Conservation (phyloP, 2,113 vertebrate genomes). For the Triplophysa tibetana region DNA sequence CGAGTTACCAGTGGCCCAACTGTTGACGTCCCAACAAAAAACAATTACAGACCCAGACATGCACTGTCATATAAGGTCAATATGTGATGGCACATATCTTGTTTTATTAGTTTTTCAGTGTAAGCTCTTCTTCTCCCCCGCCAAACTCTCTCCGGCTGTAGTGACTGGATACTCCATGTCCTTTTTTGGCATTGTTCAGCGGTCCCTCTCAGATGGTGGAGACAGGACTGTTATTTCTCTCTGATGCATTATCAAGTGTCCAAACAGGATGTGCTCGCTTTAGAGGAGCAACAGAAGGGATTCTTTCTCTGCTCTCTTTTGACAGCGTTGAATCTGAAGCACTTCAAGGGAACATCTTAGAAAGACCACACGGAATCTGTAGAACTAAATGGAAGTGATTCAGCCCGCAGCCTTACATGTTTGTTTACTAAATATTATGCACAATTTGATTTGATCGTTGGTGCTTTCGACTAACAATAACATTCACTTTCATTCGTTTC, state of each 20-base stretch:
- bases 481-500: too few species aligned
- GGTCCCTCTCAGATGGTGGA: not conserved
- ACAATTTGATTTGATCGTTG: too few species aligned
- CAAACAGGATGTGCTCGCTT: slow-evolving; percentile 44
- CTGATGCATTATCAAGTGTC: slow-evolving; percentile 29
- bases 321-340: not conserved
- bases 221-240: slow-evolving; percentile 29
- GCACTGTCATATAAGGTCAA: not conserved
- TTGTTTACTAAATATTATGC: too few species aligned
- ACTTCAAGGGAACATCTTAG: too few species aligned
- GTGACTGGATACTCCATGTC: slow-evolving; percentile 20
- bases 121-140: not conserved
- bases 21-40: slow-evolving; percentile 19
- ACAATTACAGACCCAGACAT: not conserved
- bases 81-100: not conserved
- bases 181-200: slow-evolving; percentile 43
- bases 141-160: not conserved
- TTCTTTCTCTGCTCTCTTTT: not conserved
- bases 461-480: too few species aligned
- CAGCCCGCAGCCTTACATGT: too few species aligned
- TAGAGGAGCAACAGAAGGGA: slow-evolving; percentile 18
- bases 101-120: not conserved
- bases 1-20: too few species aligned
- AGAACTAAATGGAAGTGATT: too few species aligned
- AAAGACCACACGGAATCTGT: too few species aligned